Evolutionary conservation across 2,113 vertebrate species (phyloP).

Genomic region (Riparia riparia): DNA sequence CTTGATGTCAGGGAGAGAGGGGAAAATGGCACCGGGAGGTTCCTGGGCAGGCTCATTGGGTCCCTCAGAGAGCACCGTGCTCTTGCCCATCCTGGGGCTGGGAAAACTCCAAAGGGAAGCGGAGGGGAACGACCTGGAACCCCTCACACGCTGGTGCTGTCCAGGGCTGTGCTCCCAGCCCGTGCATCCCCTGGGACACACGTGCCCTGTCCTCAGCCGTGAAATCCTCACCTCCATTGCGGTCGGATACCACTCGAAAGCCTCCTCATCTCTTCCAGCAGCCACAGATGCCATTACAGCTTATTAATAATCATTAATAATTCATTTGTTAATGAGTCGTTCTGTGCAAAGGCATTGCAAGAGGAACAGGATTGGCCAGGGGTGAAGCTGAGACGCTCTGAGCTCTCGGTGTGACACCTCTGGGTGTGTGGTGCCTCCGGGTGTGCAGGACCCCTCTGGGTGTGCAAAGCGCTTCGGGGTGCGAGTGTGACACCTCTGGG

Average conservation of each 20-base stretch:
- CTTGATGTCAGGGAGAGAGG: fast-evolving
- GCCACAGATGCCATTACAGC: conserved; percentile 20
- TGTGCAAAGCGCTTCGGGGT: fast-evolving
- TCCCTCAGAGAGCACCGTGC: not conserved
- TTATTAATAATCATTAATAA: conserved; percentile 56
- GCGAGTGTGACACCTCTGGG: not conserved
- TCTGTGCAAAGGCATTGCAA: not conserved
- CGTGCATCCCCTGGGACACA: not conserved
- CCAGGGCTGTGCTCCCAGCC: not conserved
- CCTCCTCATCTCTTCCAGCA: not conserved
- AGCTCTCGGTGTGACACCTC: not conserved
- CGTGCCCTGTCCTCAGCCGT: fast-evolving
- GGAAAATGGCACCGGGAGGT: not conserved
- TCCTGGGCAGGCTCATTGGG: not conserved
- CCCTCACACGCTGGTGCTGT: fast-evolving
- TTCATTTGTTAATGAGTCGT: conserved; percentile 11
- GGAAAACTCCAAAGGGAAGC: not conserved
- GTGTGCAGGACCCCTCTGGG: fast-evolving
- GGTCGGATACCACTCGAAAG: fast-evolving
- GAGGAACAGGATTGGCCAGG: not conserved
- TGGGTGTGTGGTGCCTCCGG: fast-evolving
- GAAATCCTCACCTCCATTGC: fast-evolving
- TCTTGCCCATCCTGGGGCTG: not conserved
- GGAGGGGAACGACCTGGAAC: not conserved
- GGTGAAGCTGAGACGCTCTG: not conserved